Base-by-base conservation (phyloP, 2,888 invertebrate species). In the Sericinus montela region DNA sequence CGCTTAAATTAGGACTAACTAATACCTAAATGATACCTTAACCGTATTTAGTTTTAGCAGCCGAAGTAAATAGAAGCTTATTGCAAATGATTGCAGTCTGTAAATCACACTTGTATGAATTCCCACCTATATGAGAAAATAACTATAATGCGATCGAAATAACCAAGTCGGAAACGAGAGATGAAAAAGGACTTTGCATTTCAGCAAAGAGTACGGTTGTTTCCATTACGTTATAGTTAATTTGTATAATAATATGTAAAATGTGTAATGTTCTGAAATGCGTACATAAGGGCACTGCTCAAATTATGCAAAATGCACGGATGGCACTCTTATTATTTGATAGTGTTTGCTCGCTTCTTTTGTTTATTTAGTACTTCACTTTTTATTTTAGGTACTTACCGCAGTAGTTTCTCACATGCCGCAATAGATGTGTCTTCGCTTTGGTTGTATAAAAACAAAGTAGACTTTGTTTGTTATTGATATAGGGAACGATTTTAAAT, bases 271-370 rank as follows among this genome's bases (percentile, higher is more conserved):
- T 45, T 69, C 60, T 63, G 59, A 69, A 65, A 64, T 69, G 76
- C 75, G 71, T 80, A 75, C 69, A 77, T 74, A 79, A 67, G 61
- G 79, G 86, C 87, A 87, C 86, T 80, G 87, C 87, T 85, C 77
- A 76, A 71, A 75, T 76, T 75, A 72, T 71, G 63, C 71, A 63
- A 59, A 65, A 62, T 81, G 87, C 87, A 88, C 86, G 86, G 60
- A 74, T 65, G 78, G 86, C 86, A 83, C 72, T 59, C 70, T n/a
- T 69, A 68, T 69, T 68, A 52, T 75, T 35, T 45, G 69, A 76
- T 70, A 67, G 69, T 74, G 72, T 85, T 85, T 83, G 80, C 80
- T 70, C 65, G 84, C 84, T 87, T 83, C 60, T 73, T 78, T 65
- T 70, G 55, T 74, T 71, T 69, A 65, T 67, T 69, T 68, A 43